These are phyloP conservation scores for Scaptomyza flava DNA, from an alignment of 2,888 invertebrate genomes.

Conservation along the genomic window DNA sequence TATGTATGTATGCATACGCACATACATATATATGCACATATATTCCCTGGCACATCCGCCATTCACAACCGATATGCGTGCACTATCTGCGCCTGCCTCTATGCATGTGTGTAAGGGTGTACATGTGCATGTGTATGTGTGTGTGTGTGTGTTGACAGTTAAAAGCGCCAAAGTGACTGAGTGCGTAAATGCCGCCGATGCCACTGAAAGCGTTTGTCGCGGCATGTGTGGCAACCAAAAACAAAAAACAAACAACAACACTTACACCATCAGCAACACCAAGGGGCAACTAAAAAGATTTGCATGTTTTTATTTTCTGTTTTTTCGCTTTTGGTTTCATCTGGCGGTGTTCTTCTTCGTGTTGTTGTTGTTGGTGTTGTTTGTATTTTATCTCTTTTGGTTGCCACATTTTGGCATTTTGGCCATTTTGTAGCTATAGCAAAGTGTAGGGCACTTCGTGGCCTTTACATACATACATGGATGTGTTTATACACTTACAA, in stretches of 20 bases:
- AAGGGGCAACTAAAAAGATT: slow-evolving; percentile 68
- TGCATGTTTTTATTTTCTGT: slow-evolving; percentile 37
- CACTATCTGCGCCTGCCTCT: neutral
- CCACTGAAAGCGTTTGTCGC: slow-evolving; percentile 46
- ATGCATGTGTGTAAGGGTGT: too few species aligned
- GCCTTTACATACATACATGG: slow-evolving; percentile 13
- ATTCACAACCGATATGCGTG: slow-evolving; percentile 1
- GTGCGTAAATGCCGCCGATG: slow-evolving; percentile 48
- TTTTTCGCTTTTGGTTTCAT: slow-evolving; percentile 16
- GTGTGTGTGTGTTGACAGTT: slow-evolving; percentile 55
- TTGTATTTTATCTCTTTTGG: slow-evolving; percentile 15
- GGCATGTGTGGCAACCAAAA: slow-evolving; percentile 42
- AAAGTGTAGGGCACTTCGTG: slow-evolving; percentile 48
- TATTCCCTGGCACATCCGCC: slow-evolving; percentile 5
- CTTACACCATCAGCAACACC: slow-evolving; percentile 25
- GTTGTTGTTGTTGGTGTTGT: neutral
- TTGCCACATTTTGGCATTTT: slow-evolving; percentile 30
- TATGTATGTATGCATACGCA: neutral
- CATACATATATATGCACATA: neutral
- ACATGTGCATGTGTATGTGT: neutral
- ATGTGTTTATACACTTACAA: neutral
- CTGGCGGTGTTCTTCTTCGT: neutral
- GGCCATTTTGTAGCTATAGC: slow-evolving; percentile 65
- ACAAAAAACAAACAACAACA: slow-evolving; percentile 3
- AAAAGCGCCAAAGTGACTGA: slow-evolving; percentile 74